Percentiles rank a stretch among this genome's conserved stretches.
These are phyloP conservation scores for Drosophila pullipes DNA, from an alignment of 2,888 invertebrate species.

Conservation along the genomic window DNA sequence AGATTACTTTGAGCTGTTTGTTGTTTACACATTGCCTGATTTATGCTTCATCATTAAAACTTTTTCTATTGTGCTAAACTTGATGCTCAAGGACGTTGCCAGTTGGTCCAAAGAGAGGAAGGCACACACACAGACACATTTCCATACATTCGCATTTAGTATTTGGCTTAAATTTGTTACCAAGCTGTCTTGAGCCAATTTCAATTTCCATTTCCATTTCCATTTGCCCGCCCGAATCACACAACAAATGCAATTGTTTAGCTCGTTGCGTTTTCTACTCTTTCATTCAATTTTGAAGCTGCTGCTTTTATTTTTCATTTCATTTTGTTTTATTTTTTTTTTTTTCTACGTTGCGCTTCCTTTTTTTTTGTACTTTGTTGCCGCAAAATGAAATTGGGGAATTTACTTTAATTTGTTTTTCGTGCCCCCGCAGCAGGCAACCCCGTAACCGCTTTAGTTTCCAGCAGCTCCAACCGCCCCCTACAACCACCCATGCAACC, in stretches of 20 bases:
- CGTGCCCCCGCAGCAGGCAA: slow-evolving; percentile 74
- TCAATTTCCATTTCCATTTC: slow-evolving; percentile 16
- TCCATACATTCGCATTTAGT: background rate
- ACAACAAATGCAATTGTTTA: slow-evolving; percentile 64
- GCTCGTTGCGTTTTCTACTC: slow-evolving; percentile 66
- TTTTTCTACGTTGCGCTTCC: slow-evolving; percentile 7
- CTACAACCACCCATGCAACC: too few species aligned
- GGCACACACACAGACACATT: background rate
- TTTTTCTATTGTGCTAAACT: slow-evolving; percentile 55
- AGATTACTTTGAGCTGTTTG: slow-evolving; percentile 32
- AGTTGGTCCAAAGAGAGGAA: slow-evolving; percentile 10
- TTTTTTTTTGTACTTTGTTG: slow-evolving; percentile 62
- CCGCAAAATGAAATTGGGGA: slow-evolving; percentile 80
- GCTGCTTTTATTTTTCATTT: slow-evolving; percentile 30
- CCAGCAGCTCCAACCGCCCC: background rate
- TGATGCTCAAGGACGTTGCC: slow-evolving; percentile 48
- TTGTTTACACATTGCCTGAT: slow-evolving; percentile 47
- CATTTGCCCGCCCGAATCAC: slow-evolving; percentile 27
- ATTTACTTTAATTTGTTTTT: slow-evolving; percentile 80
- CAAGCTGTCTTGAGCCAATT: slow-evolving; percentile 16
- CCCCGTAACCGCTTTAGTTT: slow-evolving; percentile 28
- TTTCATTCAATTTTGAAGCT: slow-evolving; percentile 61
- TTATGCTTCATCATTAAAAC: slow-evolving; percentile 59
- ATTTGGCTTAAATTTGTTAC: background rate
- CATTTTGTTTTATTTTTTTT: background rate